Percentiles rank a stretch among this genome's conserved stretches.
phyloP scores from a whole-genome alignment of 2,888 invertebrate species.

The Nymphalis urticae region DNA sequence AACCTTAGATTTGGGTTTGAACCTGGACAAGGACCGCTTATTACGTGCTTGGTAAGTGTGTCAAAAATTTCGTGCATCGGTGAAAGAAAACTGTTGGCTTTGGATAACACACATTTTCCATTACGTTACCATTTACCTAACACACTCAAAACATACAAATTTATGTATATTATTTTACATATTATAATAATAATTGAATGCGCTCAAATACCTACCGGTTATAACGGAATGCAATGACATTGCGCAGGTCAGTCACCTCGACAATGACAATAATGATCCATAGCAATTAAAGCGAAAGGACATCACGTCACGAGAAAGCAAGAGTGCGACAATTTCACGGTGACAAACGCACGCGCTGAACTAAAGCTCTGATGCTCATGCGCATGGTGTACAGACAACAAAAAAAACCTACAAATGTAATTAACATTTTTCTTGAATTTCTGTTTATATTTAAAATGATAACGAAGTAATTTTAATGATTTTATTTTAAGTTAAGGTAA shows the following conservation, averaged over 20 bases:
- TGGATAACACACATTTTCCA: too few species aligned
- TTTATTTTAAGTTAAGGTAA: too few species aligned
- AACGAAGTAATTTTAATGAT: too few species aligned
- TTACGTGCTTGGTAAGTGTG: too few species aligned
- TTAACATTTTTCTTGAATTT: not conserved
- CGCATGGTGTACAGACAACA: slow-evolving; percentile 49
- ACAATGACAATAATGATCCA: slow-evolving; percentile 51
- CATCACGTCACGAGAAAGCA: slow-evolving; percentile 66
- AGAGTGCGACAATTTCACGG: slow-evolving; percentile 79
- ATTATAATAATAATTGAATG: not conserved
- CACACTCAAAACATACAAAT: too few species aligned
- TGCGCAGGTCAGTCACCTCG: slow-evolving; percentile 42
- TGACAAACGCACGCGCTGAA: slow-evolving; percentile 66
- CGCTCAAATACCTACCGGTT: slow-evolving; percentile 10
- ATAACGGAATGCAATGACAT: slow-evolving; percentile 20
- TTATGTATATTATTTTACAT: not conserved
- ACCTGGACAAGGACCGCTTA: too few species aligned
- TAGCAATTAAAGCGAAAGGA: slow-evolving; percentile 76
- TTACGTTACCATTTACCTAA: too few species aligned
- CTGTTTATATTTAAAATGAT: too few species aligned
- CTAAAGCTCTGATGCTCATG: slow-evolving; percentile 55
- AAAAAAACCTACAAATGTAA: slow-evolving; percentile 4
- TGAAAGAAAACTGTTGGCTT: too few species aligned
- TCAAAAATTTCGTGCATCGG: too few species aligned
- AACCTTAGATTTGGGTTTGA: too few species aligned